Base-by-base conservation (phyloP, 2,888 invertebrate genomes). In the Cryptophagus acutangulus region DNA sequence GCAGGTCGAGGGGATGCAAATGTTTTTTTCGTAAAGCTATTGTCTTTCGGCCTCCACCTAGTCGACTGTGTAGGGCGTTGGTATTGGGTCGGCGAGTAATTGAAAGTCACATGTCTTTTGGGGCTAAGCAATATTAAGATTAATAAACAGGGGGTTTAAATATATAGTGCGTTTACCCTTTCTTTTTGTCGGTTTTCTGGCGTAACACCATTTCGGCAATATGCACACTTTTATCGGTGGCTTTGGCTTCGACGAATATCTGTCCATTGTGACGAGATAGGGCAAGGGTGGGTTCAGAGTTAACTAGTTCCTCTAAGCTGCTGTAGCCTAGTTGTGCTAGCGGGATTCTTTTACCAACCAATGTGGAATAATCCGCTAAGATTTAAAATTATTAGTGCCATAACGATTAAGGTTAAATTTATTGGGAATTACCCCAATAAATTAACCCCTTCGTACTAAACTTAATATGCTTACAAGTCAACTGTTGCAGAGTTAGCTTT, bases 321-420 rank as follows among this genome's bases (percentile, higher is more conserved):
- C 66, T 56, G 64, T 72, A 83, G 3, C 84, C 84, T 39, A 82
- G 66, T 51, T 71, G 71, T 41, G 65, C 69, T 54, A 67, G 84
- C 3, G 84, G 84, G 52, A 86, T 78, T 51, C 68, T 67, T 58
- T 74, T 74, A 16, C 82, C 82, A 60, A 81, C 77, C 16, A 84
- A 62, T 50, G 74, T 74, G 36, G 64, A 66, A 62, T 81, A 84
- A 57, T 86, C 85, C 31, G 71, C 78, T 76, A 73, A 44, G 25
- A 29, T 31, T 43, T 42, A 36, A 38, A 38, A 45, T 20, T 20
- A n/a, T n/a, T n/a, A n/a, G n/a, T n/a, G n/a, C n/a, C n/a, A n/a
- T n/a, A n/a, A n/a, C n/a, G n/a, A n/a, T n/a, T n/a, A n/a, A n/a
- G n/a, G n/a, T n/a, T n/a, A n/a, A n/a, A n/a, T n/a, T n/a, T n/a